Evolutionary conservation across 2,888 invertebrate genomes (phyloP), one percentile per base, ranked within the genome.

Genomic region (Drosophila pseudotakahashii): DNA sequence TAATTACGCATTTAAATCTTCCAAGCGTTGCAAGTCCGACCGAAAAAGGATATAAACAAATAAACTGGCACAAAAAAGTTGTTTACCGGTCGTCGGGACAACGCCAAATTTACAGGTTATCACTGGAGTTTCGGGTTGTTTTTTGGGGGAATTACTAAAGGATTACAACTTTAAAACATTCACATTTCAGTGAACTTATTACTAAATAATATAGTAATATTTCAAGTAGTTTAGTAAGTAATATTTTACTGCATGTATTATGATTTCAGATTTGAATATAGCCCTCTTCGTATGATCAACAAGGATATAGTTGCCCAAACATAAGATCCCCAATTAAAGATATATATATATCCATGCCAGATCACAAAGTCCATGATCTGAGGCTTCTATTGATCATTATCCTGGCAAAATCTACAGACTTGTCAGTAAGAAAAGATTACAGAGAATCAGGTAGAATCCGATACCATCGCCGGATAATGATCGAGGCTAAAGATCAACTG

Each of bases 1-100:
- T 88, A 85, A 85, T 85, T 85, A 84, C 78, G 89, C 89, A 88
- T 78, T 82, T 87, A 88, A 88, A 83, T 88, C 89, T 87, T 79
- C 70, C 75, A 81, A 77, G 79, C 75, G 81, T 83, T 83, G 84
- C 87, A 63, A 6, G 44, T 39, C 52, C 45, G 39, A 37, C 44
- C 41, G 34, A 41, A 58, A 52, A 76, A 81, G 85, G 85, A 87
- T 69, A 64, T 54, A 37, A 41, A 52, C 51, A 44, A 48, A 34
- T 30, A 58, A 48, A 39, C 30, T 3, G 34, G 53, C 47, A 39
- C 32, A 2, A 34, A 52, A 66, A 61, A 72, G 74, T 62, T 81
- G 81, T 76, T 85, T 77, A 69, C 48, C 44, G 41, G 79, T 76
- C 81, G 78, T 60, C 78, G 63, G 44, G 74, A 66, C 83, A 83